Base-by-base conservation (phyloP, 2,113 vertebrate species). In the Callionymus lyra region DNA sequence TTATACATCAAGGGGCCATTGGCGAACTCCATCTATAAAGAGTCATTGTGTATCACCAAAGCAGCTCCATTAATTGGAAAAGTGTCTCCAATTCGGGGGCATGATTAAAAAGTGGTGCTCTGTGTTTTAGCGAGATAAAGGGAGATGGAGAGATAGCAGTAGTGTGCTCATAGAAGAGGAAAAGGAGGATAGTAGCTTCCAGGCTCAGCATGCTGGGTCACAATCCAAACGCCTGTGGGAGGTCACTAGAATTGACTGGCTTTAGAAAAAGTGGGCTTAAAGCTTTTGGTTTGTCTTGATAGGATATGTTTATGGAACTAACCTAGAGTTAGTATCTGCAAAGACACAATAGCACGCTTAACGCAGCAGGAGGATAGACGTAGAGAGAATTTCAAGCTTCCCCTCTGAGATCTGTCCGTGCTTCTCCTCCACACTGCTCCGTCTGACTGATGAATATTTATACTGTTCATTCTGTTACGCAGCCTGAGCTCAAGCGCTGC, bases 61-160 rank as follows among this genome's bases (percentile, higher is more conserved):
- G 72, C 53, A 34, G 70, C 58, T 55, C 41, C 63, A 46, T 77
- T 85, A 84, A 84, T 84, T 84, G 80, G 77, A 83, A 84, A 81
- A 72, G 72, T 62, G 70, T 76, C 72, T 76, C 59, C 68, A 63
- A 70, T 80, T 82, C 47, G 55, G 56, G 63, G 75, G 66, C 76
- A 75, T 73, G 80, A 82, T 84, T 82, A 82, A 81, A 84, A 79
- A 63, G 69, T 68, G 61, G 63, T 61, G 59, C 58, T 68, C 78
- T 82, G 82, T 63, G 57, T 65, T 66, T 63, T 51, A n/a, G n/a
- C 9, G 65, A 27, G 79, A 77, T 79, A 80, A 80, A 68, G 64
- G 41, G 71, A 74, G 78, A 77, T 76, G 46, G 55, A 61, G 67
- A 56, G 76, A 81, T 79, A 78, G 0, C 44, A 40, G 50, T 41